These are phyloP conservation scores for Chaitophorus viminalis DNA, from an alignment of 2,888 invertebrate genomes.

Conservation along the genomic window DNA sequence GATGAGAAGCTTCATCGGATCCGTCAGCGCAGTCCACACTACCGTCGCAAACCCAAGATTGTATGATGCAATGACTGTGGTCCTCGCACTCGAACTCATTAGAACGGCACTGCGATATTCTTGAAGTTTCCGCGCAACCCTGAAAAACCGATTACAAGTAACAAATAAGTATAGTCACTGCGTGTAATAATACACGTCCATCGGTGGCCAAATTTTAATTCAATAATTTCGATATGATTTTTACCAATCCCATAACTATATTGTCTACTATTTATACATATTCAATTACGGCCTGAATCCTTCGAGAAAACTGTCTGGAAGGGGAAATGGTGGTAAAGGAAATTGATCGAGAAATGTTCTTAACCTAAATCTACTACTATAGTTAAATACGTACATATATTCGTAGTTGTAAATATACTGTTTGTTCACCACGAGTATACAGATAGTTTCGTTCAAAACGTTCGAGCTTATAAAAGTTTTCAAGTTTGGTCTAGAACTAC, in stretches of 20 bases:
- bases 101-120: slow-evolving; percentile 74
- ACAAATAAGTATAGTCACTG: neutral
- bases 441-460: neutral
- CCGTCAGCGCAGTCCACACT: slow-evolving; percentile 85
- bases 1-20: slow-evolving; percentile 75
- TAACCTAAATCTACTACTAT: neutral
- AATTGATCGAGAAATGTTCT: neutral
- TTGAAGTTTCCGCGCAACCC: slow-evolving; percentile 71
- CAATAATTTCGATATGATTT: neutral
- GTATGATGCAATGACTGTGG: slow-evolving; percentile 81
- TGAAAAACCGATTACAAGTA: slow-evolving; percentile 64
- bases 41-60: slow-evolving; percentile 86
- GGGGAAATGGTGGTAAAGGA: neutral
- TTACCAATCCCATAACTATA: neutral
- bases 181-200: too few species aligned
- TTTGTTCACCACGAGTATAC: neutral
- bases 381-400: too few species aligned
- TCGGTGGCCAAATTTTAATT: too few species aligned
- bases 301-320: neutral
- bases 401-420: neutral
- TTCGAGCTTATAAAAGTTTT: neutral
- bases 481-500: neutral
- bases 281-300: neutral
- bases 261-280: too few species aligned
- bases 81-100: slow-evolving; percentile 84